A percentile compares a stretch with the other conserved stretches of the same genome.
Evolutionary conservation across 35 echinoderm and acorn worm genomes (phyloP).

Genomic region (Stichopus chloronotus): DNA sequence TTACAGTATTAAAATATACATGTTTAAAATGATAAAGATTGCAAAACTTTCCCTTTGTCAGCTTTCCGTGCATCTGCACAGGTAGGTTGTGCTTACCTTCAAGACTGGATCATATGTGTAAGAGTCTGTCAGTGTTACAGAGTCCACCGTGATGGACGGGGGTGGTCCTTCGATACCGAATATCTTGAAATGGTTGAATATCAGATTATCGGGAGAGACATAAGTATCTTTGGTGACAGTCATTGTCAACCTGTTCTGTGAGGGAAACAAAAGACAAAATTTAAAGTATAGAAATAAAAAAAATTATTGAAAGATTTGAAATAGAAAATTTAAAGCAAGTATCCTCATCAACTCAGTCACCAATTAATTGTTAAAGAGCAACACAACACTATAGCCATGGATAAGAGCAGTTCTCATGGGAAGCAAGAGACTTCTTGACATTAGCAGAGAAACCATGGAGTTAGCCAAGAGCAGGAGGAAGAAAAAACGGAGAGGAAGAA

Average conservation of each 20-base stretch:
- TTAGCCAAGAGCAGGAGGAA: neutral
- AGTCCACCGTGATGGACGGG: neutral
- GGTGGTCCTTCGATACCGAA: slow-evolving; percentile 24
- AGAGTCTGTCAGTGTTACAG: neutral
- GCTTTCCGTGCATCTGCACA: too few relatives aligned
- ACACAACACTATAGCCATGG: too few relatives aligned
- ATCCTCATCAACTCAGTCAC: too few relatives aligned
- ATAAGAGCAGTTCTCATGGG: too few relatives aligned
- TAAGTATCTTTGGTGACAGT: slow-evolving; percentile 4
- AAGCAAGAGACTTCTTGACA: too few relatives aligned
- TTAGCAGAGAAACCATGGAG: neutral
- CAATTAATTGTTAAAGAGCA: too few relatives aligned
- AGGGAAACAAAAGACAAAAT: neutral
- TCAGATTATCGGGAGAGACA: slow-evolving; percentile 12
- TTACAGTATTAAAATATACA: too few relatives aligned
- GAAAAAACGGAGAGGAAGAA: neutral
- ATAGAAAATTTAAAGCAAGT: too few relatives aligned
- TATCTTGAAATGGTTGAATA: slow-evolving; percentile 42
- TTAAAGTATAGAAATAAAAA: too few relatives aligned
- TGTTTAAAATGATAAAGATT: too few relatives aligned
- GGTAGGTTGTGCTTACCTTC: slow-evolving; percentile 10
- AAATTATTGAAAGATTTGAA: too few relatives aligned
- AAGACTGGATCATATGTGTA: slow-evolving; percentile 21
- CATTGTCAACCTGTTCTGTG: slow-evolving; percentile 7
- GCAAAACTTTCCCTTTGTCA: too few relatives aligned